These are phyloP conservation scores for Dicycla oo DNA, from an alignment of 2,888 invertebrate species.

Conservation along the genomic window DNA sequence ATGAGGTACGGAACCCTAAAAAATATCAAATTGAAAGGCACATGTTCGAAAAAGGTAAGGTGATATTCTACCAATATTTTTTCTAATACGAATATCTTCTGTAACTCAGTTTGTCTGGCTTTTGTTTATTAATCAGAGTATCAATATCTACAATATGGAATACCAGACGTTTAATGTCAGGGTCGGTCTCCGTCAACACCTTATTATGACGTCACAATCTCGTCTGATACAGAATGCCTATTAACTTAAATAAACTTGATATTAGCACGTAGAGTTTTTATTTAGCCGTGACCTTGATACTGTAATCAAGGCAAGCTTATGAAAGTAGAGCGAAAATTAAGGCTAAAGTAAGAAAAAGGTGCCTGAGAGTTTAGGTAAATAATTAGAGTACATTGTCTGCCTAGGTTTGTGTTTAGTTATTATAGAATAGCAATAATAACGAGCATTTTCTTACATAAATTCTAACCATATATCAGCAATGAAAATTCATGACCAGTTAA, in stretches of 20 bases:
- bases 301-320: slow-evolving; percentile 28
- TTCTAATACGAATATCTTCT: background rate
- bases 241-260: slow-evolving; percentile 41
- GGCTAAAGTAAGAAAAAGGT: slow-evolving; percentile 1
- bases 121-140: slow-evolving; percentile 5
- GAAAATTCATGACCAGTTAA: no score
- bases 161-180: slow-evolving; percentile 13
- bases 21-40: background rate
- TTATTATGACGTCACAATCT: slow-evolving; percentile 33
- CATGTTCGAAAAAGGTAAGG: background rate
- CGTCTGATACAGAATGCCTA: slow-evolving; percentile 26
- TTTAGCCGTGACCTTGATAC: slow-evolving; percentile 38
- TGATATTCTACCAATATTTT: background rate
- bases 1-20: no score
- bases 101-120: background rate
- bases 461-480: no score
- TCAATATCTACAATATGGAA: slow-evolving; percentile 21
- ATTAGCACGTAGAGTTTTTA: slow-evolving; percentile 43
- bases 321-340: slow-evolving; percentile 7
- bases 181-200: slow-evolving; percentile 21
- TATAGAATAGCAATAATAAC: no score
- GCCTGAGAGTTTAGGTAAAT: background rate
- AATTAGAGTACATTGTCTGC: background rate
- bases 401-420: background rate
- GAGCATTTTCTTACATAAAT: no score